Percentiles rank a stretch among this genome's conserved stretches.
Conservation (phyloP, 35 echinoderm and acorn worm species). For the Eucidaris tribuloides region DNA sequence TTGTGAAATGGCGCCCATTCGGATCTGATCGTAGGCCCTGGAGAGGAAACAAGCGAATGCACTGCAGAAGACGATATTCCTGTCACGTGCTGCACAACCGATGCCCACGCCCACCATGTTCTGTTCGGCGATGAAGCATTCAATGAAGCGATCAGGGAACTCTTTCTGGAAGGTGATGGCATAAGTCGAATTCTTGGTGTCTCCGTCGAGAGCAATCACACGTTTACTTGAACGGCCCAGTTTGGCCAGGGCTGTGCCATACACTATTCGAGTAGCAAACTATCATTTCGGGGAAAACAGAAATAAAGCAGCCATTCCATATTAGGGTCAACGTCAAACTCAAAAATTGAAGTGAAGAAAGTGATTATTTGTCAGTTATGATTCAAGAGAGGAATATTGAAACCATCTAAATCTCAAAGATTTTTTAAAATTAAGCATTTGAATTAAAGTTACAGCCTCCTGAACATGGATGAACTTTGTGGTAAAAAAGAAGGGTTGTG, state of each 20-base stretch:
- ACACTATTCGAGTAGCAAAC: constrained; percentile 96
- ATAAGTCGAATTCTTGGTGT: constrained; percentile 98
- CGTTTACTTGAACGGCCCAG: constrained; percentile 49
- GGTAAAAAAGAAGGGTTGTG: too few species aligned
- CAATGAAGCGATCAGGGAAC: constrained; percentile 74
- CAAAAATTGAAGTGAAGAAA: too few species aligned
- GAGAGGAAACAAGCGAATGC: constrained; percentile 93
- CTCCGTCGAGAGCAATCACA: constrained; percentile 84
- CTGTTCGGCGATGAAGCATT: constrained; percentile 99
- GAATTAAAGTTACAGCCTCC: too few species aligned
- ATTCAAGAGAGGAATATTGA: too few species aligned
- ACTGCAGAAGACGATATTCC: constrained; percentile 83
- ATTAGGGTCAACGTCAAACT: too few species aligned
- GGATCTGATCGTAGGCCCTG: constrained; percentile 89
- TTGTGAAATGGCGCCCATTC: constrained; percentile 98
- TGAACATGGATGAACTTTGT: too few species aligned
- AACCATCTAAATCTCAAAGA: too few species aligned
- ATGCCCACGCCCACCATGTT: constrained; percentile 90
- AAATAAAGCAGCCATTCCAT: too few species aligned
- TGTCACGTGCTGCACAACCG: constrained; percentile 78
- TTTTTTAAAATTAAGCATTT: too few species aligned
- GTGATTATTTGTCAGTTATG: too few species aligned
- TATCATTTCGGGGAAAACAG: too few species aligned
- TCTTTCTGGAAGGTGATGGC: constrained; percentile 75
- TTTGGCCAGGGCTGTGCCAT: constrained; percentile 81